Evolutionary conservation across 2,113 vertebrate species (phyloP).

Genomic region (Hippocampus barbouri): DNA sequence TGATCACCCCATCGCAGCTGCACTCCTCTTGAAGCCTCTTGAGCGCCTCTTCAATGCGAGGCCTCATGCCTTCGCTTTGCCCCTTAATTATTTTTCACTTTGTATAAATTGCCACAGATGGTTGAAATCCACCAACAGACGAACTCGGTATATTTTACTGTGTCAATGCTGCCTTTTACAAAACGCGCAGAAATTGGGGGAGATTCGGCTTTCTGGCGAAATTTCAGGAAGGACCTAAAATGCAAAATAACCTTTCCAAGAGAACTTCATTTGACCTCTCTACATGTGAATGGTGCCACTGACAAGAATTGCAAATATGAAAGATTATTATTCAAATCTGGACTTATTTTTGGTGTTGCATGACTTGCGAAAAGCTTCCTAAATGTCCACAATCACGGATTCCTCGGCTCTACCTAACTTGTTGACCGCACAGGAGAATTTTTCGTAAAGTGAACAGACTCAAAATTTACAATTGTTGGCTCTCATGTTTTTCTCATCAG

Average conservation of each 20-base stretch:
- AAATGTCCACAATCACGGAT: too few relatives aligned
- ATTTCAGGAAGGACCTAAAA: background rate
- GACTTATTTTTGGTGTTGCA: too few relatives aligned
- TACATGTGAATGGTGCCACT: background rate
- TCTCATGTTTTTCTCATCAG: background rate
- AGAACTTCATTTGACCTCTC: too few relatives aligned
- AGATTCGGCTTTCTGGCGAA: background rate
- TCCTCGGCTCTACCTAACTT: too few relatives aligned
- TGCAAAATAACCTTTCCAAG: too few relatives aligned
- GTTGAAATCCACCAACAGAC: slow-evolving; percentile 5
- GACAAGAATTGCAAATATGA: too few relatives aligned
- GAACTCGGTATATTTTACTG: background rate
- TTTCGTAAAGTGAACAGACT: too few relatives aligned
- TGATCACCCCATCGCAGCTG: slow-evolving; percentile 37
- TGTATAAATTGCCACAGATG: slow-evolving; percentile 9
- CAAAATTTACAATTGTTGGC: too few relatives aligned
- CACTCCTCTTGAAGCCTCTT: slow-evolving; percentile 51
- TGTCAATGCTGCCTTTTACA: background rate
- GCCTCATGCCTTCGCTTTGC: slow-evolving; percentile 33
- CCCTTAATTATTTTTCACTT: slow-evolving; percentile 34
- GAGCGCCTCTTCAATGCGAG: slow-evolving; percentile 49
- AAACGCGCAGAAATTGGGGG: background rate
- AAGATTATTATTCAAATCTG: too few relatives aligned
- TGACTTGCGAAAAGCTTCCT: too few relatives aligned
- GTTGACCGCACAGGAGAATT: too few relatives aligned